Evolutionary conservation across 37 sponge, comb jelly and placozoan genomes (phyloP).

Genomic region (Crambe crambe): DNA sequence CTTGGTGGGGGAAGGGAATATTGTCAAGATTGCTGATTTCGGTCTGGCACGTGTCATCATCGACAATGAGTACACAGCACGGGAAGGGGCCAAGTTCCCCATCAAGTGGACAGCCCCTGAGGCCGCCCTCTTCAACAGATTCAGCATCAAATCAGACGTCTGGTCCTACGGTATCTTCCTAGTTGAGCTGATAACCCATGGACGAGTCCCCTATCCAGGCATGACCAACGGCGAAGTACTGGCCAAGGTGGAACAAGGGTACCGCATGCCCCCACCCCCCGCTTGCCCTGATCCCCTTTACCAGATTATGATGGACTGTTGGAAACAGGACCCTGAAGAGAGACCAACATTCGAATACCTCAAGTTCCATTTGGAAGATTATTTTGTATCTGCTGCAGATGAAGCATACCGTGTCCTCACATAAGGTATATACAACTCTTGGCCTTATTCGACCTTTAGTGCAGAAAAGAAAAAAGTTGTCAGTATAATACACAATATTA

Average conservation of each 20-base stretch:
- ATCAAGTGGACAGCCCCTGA: conserved; percentile 99
- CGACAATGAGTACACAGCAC: conserved; percentile 89
- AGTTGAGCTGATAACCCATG: conserved; percentile 95
- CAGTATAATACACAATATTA: no score
- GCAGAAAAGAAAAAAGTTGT: no score
- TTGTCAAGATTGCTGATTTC: conserved; percentile 96
- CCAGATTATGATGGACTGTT: conserved; percentile 93
- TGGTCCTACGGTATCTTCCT: conserved; percentile 98
- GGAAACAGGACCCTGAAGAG: conserved; percentile 88
- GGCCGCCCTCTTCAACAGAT: conserved; percentile 92
- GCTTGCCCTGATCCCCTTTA: conserved; percentile 92
- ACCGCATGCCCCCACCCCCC: conserved; percentile 90
- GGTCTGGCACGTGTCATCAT: conserved; percentile 93
- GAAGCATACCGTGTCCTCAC: conserved; percentile 54
- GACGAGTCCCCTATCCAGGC: conserved; percentile 95
- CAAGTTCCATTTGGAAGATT: conserved; percentile 90
- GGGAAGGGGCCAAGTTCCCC: conserved; percentile 96
- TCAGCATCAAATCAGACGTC: conserved; percentile 98
- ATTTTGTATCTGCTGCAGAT: conserved; percentile 90
- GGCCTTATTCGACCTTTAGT: no score
- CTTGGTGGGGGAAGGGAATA: conserved; percentile 89
- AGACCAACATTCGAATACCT: conserved; percentile 96
- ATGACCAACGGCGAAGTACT: conserved; percentile 96
- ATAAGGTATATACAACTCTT: conserved; percentile 23
- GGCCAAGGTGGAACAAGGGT: conserved; percentile 80